phyloP scores from a whole-genome alignment of 64 coral and sea anemone genomes.

The Dendrophyllia cribrosa region DNA sequence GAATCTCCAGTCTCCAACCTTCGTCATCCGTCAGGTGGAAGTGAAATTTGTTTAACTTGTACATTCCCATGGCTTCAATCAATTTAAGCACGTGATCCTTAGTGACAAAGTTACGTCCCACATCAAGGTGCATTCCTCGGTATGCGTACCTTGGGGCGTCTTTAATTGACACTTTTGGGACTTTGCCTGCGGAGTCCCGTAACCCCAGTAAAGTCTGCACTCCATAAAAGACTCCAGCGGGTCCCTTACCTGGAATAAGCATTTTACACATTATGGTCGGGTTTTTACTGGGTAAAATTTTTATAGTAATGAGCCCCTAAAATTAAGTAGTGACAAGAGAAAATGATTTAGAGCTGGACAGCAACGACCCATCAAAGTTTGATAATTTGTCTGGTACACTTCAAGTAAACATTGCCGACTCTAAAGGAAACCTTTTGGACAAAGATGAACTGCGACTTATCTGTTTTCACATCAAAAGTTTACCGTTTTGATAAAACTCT shows the following conservation, averaged over 20 bases:
- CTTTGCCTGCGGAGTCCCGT: constrained; percentile 1
- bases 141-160: constrained; percentile 61
- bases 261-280: neutral
- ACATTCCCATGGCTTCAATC: constrained; percentile 51
- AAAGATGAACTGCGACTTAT: no score
- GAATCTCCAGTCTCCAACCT: constrained; percentile 71
- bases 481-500: no score
- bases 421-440: no score
- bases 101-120: constrained; percentile 61
- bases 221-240: constrained; percentile 71
- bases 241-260: neutral
- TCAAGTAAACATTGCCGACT: no score
- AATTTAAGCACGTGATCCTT: constrained; percentile 58
- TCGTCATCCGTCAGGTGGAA: constrained; percentile 75
- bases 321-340: no score
- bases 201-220: constrained; percentile 56
- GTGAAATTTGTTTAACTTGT: constrained; percentile 79
- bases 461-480: no score
- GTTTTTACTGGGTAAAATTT: no score
- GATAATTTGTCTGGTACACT: no score
- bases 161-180: constrained; percentile 57
- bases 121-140: constrained; percentile 73
- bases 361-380: no score
- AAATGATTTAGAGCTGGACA: no score
- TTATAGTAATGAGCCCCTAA: no score